Percentiles rank a stretch among this genome's conserved stretches.
These are phyloP conservation scores for Leucoptera coffeella DNA, from an alignment of 2,888 invertebrate genomes.

Conservation along the genomic window DNA sequence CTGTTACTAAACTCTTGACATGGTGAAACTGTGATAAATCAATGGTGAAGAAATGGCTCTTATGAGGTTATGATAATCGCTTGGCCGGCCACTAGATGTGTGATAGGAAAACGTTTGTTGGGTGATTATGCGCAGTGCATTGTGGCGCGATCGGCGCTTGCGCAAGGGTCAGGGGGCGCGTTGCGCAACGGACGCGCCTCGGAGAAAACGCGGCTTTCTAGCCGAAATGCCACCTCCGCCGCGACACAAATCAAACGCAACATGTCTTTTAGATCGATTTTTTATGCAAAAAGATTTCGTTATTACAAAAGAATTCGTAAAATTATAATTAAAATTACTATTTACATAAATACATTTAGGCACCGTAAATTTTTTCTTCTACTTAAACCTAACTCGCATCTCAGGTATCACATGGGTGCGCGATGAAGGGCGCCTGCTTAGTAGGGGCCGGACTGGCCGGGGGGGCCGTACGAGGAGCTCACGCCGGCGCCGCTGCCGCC, in stretches of 20 bases:
- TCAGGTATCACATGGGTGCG: conserved; percentile 45
- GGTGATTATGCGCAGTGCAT: no score
- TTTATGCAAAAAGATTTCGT: conserved; percentile 37
- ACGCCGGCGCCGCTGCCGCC: conserved; percentile 28
- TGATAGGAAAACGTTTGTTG: no score
- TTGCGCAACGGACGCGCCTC: conserved; percentile 36
- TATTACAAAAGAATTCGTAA: conserved; percentile 32
- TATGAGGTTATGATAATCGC: no score
- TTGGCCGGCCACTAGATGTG: no score
- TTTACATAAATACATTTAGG: conserved; percentile 56
- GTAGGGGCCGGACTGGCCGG: conserved; percentile 64
- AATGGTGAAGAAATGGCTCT: no score
- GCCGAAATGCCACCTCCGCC: neutral
- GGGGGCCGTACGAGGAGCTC: conserved; percentile 59
- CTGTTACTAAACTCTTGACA: no score
- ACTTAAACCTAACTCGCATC: conserved; percentile 44
- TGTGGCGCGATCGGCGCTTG: no score
- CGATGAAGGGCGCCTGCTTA: conserved; percentile 23
- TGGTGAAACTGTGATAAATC: no score
- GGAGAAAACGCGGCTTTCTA: no score
- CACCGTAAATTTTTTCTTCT: conserved; percentile 53
- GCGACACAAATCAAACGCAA: conserved; percentile 1
- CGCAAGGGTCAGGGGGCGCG: no score
- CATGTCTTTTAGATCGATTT: conserved; percentile 23
- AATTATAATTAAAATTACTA: conserved; percentile 51